Conservation (phyloP, 2,113 vertebrate species). For the Cyprinodon brontotheroides region DNA sequence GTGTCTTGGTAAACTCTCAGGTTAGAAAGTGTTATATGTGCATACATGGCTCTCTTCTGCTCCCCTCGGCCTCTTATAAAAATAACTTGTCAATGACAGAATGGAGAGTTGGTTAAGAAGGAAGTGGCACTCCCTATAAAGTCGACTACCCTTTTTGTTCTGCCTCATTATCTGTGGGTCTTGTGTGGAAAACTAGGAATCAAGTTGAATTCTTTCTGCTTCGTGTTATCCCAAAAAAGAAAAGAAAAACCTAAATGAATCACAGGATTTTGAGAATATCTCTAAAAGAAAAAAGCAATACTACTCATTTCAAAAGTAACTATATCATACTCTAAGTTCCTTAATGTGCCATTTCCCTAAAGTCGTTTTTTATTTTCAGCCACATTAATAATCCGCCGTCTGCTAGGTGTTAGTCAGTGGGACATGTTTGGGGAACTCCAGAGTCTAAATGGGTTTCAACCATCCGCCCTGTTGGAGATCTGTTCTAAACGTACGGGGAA, state of each 20-base stretch:
- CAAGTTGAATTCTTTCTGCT: conserved; percentile 24
- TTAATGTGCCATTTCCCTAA: conserved; percentile 1
- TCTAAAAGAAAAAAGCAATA: not conserved
- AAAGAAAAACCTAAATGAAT: conserved; percentile 14
- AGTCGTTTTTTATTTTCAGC: conserved; percentile 46
- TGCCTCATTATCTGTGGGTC: conserved; percentile 44
- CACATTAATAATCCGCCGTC: conserved; percentile 33
- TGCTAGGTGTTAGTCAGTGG: conserved; percentile 58
- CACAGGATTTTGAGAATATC: not conserved
- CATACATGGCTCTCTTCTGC: conserved; percentile 44
- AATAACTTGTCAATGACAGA: conserved; percentile 79
- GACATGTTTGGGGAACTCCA: conserved; percentile 64
- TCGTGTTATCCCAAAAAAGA: conserved; percentile 2
- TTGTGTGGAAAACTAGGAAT: conserved; percentile 12
- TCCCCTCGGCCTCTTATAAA: conserved; percentile 76
- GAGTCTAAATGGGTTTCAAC: conserved; percentile 50
- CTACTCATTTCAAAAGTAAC: not conserved
- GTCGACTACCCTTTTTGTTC: conserved; percentile 26
- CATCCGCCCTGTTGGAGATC: conserved; percentile 22
- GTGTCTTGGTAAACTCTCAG: conserved; percentile 18
- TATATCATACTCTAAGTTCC: conserved; percentile 3
- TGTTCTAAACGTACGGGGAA: conserved; percentile 31
- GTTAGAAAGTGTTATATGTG: conserved; percentile 25
- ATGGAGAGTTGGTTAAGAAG: conserved; percentile 72
- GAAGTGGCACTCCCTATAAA: conserved; percentile 71